Conservation (phyloP, 2,113 vertebrate genomes). For the Campylorhamphus procurvoides region DNA sequence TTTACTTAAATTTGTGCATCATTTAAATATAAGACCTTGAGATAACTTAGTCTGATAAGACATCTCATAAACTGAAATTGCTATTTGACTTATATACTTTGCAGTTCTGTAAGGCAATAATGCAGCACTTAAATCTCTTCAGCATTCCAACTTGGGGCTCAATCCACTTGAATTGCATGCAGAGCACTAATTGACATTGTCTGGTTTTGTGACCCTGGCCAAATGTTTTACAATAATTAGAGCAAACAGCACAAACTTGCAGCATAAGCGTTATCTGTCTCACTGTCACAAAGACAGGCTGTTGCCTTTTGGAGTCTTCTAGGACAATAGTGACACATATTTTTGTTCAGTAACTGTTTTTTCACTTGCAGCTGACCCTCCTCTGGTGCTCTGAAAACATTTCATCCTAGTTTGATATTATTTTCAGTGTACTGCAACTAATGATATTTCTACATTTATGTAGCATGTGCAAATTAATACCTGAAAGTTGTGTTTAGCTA, state of each 20-base stretch:
- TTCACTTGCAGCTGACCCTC: not conserved
- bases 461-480: not conserved
- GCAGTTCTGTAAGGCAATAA: not conserved
- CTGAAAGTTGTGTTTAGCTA: not conserved
- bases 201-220: not conserved
- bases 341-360: not conserved
- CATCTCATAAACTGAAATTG: not conserved
- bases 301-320: not conserved
- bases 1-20: not conserved
- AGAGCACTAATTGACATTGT: conserved; percentile 13
- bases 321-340: not conserved
- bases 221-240: conserved; percentile 25
- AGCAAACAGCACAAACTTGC: not conserved
- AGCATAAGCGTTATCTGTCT: not conserved
- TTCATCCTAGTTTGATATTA: not conserved
- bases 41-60: not conserved
- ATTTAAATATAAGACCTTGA: not conserved
- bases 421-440: not conserved
- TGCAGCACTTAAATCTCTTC: not conserved
- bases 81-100: not conserved
- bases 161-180: not conserved
- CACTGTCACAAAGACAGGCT: not conserved
- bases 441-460: not conserved
- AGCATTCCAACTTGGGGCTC: not conserved
- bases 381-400: not conserved